These are phyloP conservation scores for Cebidichthys violaceus DNA, from an alignment of 2,113 vertebrate species.

Conservation along the genomic window DNA sequence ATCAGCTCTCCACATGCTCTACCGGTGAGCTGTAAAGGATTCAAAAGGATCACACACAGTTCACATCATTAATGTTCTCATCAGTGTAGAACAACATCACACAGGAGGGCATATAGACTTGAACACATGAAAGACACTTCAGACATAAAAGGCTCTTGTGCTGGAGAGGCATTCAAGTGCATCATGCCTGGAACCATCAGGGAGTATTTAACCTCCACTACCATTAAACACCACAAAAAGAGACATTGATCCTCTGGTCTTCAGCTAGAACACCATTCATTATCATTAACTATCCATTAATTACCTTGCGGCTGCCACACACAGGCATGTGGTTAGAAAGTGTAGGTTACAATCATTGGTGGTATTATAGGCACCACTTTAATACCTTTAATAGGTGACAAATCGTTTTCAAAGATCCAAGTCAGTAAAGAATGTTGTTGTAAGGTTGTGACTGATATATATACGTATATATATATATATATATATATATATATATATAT, in stretches of 20 bases:
- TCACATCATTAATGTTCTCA: conserved; percentile 15
- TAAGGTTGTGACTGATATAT: background rate
- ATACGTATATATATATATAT: no score
- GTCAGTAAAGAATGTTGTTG: no score
- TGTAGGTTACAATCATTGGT: conserved; percentile 4
- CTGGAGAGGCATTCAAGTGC: conserved; percentile 36
- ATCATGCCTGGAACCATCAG: conserved; percentile 7
- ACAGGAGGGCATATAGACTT: background rate
- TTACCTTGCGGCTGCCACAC: conserved; percentile 25
- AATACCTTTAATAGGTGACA: conserved; percentile 2
- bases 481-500: no score
- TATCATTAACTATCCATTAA: conserved; percentile 48
- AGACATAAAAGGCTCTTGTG: conserved; percentile 27
- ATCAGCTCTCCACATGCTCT: conserved; percentile 21
- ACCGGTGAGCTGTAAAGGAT: conserved; percentile 15
- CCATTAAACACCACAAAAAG: conserved; percentile 47
- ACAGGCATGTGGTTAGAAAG: background rate
- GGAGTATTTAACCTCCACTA: conserved; percentile 48
- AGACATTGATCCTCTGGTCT: conserved; percentile 14
- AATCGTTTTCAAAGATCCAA: background rate
- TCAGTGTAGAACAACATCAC: conserved; percentile 12
- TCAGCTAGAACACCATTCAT: conserved; percentile 44
- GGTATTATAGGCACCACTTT: background rate
- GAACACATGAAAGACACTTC: conserved; percentile 27
- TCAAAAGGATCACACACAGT: conserved; percentile 24